Base-by-base conservation (phyloP, 2,113 vertebrate genomes). In the Urocitellus parryii region DNA sequence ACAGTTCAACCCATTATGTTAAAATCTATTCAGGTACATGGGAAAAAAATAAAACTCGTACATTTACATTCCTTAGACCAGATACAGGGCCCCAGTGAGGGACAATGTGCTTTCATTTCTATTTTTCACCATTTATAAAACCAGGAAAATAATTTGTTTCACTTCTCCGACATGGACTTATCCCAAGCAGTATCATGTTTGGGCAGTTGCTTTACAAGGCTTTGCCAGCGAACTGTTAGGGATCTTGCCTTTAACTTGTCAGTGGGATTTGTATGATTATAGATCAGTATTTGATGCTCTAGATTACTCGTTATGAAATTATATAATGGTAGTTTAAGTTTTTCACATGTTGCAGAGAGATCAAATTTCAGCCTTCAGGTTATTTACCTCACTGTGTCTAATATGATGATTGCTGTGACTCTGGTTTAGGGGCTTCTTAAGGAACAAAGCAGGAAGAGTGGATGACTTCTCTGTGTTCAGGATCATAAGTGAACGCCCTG, bases 261-360 rank as follows among this genome's bases (percentile, higher is more conserved):
- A 12, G 29, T 73, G 37, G 37, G 34, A 65, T 61, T 94, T 82
- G 10, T 14, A 11, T 37, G 20, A 32, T 6, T 68, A 0, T 61
- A 25, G 32, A 76, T 27, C 0, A 0, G 11, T 72, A 22, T 72
- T 58, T 2, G 65, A 37, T 58, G 61, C 68, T 39, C 29, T 27
- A 32, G 34, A 45, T 90, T 90, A 34, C 17, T 90, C 29, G 65
- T 89, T 67, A 32, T 63, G 48, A 95, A 77, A 25, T 96, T 84
- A 72, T 48, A 39, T 91, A 70, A 37, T 81, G 14, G 29, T 20
- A 27, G 16, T 12, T 87, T 68, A 14, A 81, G 58, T 65, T 90
- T 94, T 76, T 16, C 10, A 27, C 37, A 25, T 67, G 29, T 70
- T 89, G 0, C 0, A 25, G 32, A 22, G 63, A 87, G 42, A 70